Conservation (phyloP, 2,797 vertebrate genomes). For the Pogoniulus pusillus region DNA sequence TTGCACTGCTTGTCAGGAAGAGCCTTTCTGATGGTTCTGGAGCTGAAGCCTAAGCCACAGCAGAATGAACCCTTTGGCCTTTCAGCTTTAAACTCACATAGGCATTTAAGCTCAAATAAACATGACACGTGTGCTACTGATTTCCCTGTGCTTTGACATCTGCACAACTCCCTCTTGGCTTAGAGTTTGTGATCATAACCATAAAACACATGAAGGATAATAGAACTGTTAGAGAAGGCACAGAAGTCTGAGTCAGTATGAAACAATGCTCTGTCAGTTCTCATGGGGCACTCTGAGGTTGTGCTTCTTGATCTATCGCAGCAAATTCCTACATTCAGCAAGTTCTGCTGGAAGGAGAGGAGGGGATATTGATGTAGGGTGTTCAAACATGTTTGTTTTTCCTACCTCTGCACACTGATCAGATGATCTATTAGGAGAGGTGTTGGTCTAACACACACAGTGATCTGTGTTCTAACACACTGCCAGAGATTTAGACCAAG, state of each 20-base stretch:
- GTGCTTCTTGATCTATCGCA: neutral
- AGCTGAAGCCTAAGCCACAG: neutral
- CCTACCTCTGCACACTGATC: neutral
- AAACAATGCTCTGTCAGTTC: fast-evolving
- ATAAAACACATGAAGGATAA: neutral
- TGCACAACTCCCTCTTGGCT: neutral
- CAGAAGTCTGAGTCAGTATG: neutral
- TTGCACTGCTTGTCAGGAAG: neutral
- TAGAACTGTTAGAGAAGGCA: neutral
- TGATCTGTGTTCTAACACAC: neutral
- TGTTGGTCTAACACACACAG: too few species aligned
- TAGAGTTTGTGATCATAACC: neutral
- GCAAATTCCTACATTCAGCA: neutral
- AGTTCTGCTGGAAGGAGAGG: neutral
- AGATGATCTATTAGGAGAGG: neutral
- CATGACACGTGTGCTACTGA: neutral
- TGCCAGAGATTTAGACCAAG: neutral
- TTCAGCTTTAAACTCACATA: neutral
- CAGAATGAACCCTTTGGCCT: neutral
- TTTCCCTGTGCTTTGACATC: neutral
- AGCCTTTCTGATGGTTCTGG: neutral
- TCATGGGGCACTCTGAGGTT: neutral
- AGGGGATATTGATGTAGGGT: neutral
- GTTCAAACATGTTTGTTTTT: neutral
- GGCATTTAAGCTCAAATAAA: neutral